phyloP scores from a whole-genome alignment of 2,797 vertebrate species.

The Coregonus sp. region DNA sequence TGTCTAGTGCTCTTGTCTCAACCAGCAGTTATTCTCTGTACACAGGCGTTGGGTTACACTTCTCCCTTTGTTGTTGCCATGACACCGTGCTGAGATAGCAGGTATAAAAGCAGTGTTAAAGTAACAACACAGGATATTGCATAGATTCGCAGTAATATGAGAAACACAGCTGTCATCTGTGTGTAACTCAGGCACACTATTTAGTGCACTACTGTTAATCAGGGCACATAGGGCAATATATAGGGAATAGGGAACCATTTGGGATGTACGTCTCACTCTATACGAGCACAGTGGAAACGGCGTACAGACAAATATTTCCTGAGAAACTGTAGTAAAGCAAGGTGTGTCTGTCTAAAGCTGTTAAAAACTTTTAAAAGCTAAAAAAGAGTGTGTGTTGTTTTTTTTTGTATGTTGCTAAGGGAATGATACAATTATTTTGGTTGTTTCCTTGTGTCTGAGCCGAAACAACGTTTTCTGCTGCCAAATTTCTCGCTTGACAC shows the following conservation, averaged over 20 bases:
- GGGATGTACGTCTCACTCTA: background rate
- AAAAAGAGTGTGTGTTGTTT: background rate
- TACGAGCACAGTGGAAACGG: background rate
- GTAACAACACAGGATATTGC: background rate
- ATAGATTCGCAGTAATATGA: background rate
- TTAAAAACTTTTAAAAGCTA: too few relatives aligned
- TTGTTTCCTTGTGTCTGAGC: background rate
- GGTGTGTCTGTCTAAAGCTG: constrained; percentile 2
- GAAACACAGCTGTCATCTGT: background rate
- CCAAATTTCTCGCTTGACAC: background rate
- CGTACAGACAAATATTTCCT: background rate
- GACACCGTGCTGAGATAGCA: background rate
- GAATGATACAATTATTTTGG: constrained; percentile 9
- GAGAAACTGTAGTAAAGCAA: constrained; percentile 12
- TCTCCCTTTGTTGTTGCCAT: background rate
- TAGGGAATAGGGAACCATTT: background rate
- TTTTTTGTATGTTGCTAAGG: constrained; percentile 4
- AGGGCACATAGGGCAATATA: background rate
- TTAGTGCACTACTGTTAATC: background rate
- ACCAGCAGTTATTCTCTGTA: background rate
- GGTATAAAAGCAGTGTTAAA: background rate
- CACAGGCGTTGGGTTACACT: background rate
- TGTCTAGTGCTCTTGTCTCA: background rate
- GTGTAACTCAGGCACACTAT: background rate
- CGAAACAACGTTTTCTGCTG: background rate